phyloP scores from a whole-genome alignment of 2,797 vertebrate species.

The Acipenser transmontanus region DNA sequence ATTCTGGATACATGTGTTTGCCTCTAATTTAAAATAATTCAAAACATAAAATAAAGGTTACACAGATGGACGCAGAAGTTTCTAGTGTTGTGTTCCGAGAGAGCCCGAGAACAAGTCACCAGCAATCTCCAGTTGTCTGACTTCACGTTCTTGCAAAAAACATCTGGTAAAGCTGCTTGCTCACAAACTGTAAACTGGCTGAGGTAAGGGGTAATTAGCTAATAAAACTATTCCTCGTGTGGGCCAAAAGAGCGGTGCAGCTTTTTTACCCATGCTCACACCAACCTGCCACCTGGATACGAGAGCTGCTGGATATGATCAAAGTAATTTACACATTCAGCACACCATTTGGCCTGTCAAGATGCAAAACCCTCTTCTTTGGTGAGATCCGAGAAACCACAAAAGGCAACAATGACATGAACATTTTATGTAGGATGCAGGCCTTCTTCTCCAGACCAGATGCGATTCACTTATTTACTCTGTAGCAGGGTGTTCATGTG shows the following conservation, averaged over 20 bases:
- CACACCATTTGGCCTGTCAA: constrained; percentile 65
- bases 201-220: constrained; percentile 45
- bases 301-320: constrained; percentile 56
- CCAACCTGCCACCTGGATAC: constrained; percentile 57
- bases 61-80: too few species aligned
- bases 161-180: constrained; percentile 45
- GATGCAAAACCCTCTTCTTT: constrained; percentile 38
- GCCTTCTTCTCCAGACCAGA: constrained; percentile 48
- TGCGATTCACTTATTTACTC: constrained; percentile 39
- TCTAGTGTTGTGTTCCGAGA: constrained; percentile 1
- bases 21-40: too few species aligned
- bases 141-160: too few species aligned
- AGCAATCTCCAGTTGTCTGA: constrained; percentile 35
- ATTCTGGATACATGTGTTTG: too few species aligned
- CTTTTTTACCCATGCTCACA: constrained; percentile 29
- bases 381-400: too few species aligned
- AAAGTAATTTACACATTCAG: constrained; percentile 42
- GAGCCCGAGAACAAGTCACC: constrained; percentile 29
- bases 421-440: constrained; percentile 41
- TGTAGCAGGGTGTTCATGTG: constrained; percentile 26
- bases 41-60: too few species aligned
- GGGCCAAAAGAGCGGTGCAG: constrained; percentile 30
- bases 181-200: constrained; percentile 27
- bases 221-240: constrained; percentile 50
- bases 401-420: constrained; percentile 11